phyloP scores from a whole-genome alignment of 2,888 invertebrate genomes.

The Octonoba sinensis region DNA sequence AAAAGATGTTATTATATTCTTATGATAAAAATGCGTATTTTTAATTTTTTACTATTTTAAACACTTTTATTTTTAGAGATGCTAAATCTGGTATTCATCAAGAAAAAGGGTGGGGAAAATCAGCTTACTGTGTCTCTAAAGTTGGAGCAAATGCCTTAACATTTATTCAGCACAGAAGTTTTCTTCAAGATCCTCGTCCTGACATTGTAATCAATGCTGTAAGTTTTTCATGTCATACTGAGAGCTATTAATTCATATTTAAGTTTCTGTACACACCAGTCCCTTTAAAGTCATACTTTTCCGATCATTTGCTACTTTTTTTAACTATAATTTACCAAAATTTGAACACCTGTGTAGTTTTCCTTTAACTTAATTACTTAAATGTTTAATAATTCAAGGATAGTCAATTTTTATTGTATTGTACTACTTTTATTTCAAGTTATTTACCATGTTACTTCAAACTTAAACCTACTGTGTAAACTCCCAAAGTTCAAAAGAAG shows the following conservation, averaged over 20 bases:
- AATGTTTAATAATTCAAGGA: neutral
- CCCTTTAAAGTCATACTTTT: too few species aligned
- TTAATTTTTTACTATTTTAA: too few species aligned
- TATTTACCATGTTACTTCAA: too few species aligned
- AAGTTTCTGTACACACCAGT: too few species aligned
- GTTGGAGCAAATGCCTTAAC: slow-evolving; percentile 80
- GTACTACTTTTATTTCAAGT: too few species aligned
- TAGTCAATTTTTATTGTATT: too few species aligned
- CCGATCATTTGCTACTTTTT: neutral
- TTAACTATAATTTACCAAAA: neutral
- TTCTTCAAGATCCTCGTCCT: slow-evolving; percentile 73
- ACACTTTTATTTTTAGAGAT: slow-evolving; percentile 66
- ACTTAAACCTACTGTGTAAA: too few species aligned
- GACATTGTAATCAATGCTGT: slow-evolving; percentile 79
- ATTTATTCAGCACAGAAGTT: slow-evolving; percentile 77
- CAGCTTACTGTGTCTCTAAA: slow-evolving; percentile 81
- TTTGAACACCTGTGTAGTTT: neutral
- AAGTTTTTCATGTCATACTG: slow-evolving; percentile 26
- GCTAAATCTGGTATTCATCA: slow-evolving; percentile 74
- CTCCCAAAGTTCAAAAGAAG: too few species aligned
- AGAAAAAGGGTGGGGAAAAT: slow-evolving; percentile 76
- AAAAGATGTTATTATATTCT: too few species aligned
- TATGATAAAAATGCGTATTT: too few species aligned
- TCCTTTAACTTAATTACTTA: neutral
- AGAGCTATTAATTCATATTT: neutral